Evolutionary conservation across 2,888 invertebrate genomes (phyloP).

Genomic region (Ophion obscuratus): DNA sequence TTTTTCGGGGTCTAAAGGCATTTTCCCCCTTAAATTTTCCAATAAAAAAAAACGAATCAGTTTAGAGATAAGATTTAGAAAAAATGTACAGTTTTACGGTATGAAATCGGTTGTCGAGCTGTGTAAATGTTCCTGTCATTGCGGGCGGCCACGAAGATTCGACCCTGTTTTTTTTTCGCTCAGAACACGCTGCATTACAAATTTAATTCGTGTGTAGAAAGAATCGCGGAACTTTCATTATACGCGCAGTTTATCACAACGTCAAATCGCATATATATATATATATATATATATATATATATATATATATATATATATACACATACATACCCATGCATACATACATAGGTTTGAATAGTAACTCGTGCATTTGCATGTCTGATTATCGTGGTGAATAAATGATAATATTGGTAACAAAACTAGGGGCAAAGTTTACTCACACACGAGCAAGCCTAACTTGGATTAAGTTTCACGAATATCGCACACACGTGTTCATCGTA

Average conservation of each 20-base stretch:
- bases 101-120: neutral
- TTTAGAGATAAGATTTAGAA: too few relatives aligned
- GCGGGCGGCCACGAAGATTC: too few relatives aligned
- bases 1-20: too few relatives aligned
- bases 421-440: conserved; percentile 35
- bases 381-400: conserved; percentile 47
- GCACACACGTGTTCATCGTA: neutral
- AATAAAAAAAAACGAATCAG: too few relatives aligned
- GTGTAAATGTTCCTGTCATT: too few relatives aligned
- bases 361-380: conserved; percentile 57
- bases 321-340: neutral
- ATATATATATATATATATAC: too few relatives aligned
- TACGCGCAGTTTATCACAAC: neutral
- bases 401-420: conserved; percentile 38
- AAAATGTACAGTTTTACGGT: too few relatives aligned
- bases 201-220: conserved; percentile 6
- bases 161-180: too few relatives aligned
- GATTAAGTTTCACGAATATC: neutral
- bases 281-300: too few relatives aligned
- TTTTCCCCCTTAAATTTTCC: too few relatives aligned
- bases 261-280: neutral
- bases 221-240: conserved; percentile 4
- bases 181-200: neutral
- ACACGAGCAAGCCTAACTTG: conserved; percentile 1
- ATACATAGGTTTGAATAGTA: neutral